Evolutionary conservation across 2,113 vertebrate species (phyloP).

Genomic region (Centropristis striata): DNA sequence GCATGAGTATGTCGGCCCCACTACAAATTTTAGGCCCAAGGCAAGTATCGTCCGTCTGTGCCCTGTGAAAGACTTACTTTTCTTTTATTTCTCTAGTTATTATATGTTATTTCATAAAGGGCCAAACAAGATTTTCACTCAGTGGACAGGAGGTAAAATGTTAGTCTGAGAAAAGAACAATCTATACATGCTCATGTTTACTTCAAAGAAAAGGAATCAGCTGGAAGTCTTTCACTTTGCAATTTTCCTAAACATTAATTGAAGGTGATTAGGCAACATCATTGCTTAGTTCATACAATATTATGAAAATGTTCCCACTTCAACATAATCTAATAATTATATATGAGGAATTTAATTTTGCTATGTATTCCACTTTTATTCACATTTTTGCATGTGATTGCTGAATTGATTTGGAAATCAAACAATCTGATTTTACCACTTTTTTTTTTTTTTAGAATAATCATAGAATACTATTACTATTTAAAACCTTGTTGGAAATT

Average conservation of each 20-base stretch:
- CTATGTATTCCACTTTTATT: background rate
- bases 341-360: background rate
- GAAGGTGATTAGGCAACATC: no score
- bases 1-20: conserved; percentile 96
- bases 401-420: background rate
- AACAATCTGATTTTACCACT: no score
- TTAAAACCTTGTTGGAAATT: background rate
- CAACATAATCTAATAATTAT: background rate
- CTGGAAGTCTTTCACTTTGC: background rate
- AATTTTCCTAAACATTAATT: background rate
- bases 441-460: no score
- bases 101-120: background rate
- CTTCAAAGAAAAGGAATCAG: no score
- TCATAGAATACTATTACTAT: background rate
- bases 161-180: no score
- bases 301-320: background rate
- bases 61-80: background rate
- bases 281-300: background rate
- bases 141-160: no score
- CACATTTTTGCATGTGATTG: background rate
- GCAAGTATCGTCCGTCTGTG: conserved; percentile 73
- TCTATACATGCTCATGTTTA: no score
- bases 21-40: conserved; percentile 97
- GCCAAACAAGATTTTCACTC: background rate
- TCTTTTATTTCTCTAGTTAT: no score